Conservation (phyloP, 2,797 vertebrate species). For the Fistularia commersonii region DNA sequence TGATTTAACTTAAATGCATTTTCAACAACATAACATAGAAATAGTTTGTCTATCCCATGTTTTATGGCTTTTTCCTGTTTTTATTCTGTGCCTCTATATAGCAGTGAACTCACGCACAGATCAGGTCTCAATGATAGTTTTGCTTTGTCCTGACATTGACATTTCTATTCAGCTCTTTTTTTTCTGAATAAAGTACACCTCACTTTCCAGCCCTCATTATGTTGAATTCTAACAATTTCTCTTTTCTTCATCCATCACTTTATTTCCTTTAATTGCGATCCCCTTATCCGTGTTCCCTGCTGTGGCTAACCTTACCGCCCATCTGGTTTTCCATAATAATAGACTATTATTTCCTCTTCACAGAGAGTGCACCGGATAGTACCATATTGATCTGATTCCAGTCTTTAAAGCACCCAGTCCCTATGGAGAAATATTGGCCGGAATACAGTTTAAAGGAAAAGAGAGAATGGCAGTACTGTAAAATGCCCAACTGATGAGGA, state of each 20-base stretch:
- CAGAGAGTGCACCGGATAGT: slow-evolving; percentile 36
- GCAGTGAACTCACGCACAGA: too few relatives aligned
- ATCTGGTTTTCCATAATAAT: slow-evolving; percentile 56
- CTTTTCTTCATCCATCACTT: slow-evolving; percentile 34
- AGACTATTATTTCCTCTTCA: slow-evolving; percentile 50
- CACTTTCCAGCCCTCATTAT: slow-evolving; percentile 19
- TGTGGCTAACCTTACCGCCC: slow-evolving; percentile 42
- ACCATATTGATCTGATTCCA: slow-evolving; percentile 65
- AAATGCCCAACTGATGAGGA: slow-evolving; percentile 38
- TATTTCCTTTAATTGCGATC: slow-evolving; percentile 28
- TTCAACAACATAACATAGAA: too few relatives aligned
- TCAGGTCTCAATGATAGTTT: background rate
- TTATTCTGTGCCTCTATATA: too few relatives aligned
- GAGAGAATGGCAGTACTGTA: slow-evolving; percentile 28
- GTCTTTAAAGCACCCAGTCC: slow-evolving; percentile 41
- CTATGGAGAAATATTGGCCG: slow-evolving; percentile 23
- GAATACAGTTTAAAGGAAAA: slow-evolving; percentile 24
- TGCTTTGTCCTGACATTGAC: slow-evolving; percentile 2
- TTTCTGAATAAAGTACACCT: slow-evolving; percentile 4
- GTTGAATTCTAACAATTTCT: slow-evolving; percentile 18
- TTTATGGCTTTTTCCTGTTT: too few relatives aligned
- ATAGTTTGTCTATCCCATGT: too few relatives aligned
- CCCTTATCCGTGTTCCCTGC: slow-evolving; percentile 36
- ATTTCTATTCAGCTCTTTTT: slow-evolving; percentile 7
- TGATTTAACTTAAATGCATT: too few relatives aligned